Conservation (phyloP, 2,888 invertebrate species). For the Lydus trimaculatus region DNA sequence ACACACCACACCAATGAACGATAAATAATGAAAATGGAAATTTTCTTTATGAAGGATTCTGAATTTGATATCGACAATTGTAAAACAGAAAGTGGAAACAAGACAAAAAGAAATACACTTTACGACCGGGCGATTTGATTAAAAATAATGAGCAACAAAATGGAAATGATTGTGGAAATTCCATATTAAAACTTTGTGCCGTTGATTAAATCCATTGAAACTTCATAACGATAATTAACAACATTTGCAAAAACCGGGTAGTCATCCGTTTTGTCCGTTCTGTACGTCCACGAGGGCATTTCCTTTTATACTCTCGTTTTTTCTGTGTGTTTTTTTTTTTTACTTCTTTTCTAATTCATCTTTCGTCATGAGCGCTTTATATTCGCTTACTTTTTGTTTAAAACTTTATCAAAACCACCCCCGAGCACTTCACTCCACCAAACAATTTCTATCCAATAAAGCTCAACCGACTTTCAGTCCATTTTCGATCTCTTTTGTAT, state of each 20-base stretch:
- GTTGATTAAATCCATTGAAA: conserved; percentile 39
- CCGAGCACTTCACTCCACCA: conserved; percentile 20
- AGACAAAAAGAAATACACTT: neutral
- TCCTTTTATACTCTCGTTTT: conserved; percentile 47
- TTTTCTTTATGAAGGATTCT: neutral
- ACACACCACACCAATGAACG: neutral
- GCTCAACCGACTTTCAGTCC: neutral
- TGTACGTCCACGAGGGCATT: conserved; percentile 37
- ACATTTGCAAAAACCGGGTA: conserved; percentile 51
- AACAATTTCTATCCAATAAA: neutral
- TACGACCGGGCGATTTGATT: conserved; percentile 20
- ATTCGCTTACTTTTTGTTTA: conserved; percentile 38
- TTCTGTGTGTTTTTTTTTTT: conserved; percentile 39
- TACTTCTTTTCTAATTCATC: conserved; percentile 46
- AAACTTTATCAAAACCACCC: conserved; percentile 32
- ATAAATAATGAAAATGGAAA: conserved; percentile 3
- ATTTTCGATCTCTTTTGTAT: conserved; percentile 29
- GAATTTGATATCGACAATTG: conserved; percentile 3
- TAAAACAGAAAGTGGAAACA: neutral
- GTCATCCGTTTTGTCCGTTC: conserved; percentile 39
- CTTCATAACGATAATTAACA: conserved; percentile 46
- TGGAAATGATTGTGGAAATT: conserved; percentile 29
- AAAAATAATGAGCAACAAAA: conserved; percentile 32
- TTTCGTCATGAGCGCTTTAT: conserved; percentile 46
- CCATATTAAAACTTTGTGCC: conserved; percentile 32